Conservation (phyloP, 2,888 invertebrate species). For the Trissoscelio sp. region DNA sequence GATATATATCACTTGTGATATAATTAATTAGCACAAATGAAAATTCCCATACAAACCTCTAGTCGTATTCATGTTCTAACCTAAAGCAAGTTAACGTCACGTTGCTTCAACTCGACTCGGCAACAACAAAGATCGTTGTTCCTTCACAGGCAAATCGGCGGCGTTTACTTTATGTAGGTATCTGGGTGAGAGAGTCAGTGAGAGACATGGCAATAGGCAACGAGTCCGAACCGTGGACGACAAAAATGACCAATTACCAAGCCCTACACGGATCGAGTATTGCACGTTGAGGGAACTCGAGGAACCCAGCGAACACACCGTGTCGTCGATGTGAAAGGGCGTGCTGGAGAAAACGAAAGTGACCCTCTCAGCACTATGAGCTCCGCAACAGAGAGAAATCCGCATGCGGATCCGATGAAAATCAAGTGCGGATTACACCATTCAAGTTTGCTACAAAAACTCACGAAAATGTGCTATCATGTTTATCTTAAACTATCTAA, state of each 20-base stretch:
- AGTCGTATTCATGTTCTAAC: conserved; percentile 64
- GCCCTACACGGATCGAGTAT: conserved; percentile 59
- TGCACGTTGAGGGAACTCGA: conserved; percentile 31
- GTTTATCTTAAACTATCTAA: not conserved
- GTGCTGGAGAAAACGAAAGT: conserved; percentile 67
- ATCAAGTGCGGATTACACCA: conserved; percentile 9
- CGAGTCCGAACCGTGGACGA: conserved; percentile 34
- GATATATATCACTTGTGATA: conserved; percentile 81
- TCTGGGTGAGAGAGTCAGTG: conserved; percentile 72
- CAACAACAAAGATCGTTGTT: conserved; percentile 70
- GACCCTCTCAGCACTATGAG: conserved; percentile 54
- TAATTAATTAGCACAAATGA: conserved; percentile 80
- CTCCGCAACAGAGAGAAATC: conserved; percentile 45
- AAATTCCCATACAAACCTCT: conserved; percentile 81
- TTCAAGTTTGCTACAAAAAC: not conserved
- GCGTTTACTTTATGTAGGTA: conserved; percentile 73
- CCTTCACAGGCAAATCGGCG: conserved; percentile 68
- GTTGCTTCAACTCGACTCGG: conserved; percentile 58
- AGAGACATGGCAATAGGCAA: conserved; percentile 48
- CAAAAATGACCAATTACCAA: conserved; percentile 70
- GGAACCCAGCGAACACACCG: conserved; percentile 22
- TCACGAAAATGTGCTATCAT: not conserved
- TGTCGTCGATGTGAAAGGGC: conserved; percentile 61
- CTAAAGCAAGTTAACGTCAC: conserved; percentile 72
- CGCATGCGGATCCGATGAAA: conserved; percentile 23